phyloP scores from a whole-genome alignment of 2,797 vertebrate species.

The Apogon hyalosoma region DNA sequence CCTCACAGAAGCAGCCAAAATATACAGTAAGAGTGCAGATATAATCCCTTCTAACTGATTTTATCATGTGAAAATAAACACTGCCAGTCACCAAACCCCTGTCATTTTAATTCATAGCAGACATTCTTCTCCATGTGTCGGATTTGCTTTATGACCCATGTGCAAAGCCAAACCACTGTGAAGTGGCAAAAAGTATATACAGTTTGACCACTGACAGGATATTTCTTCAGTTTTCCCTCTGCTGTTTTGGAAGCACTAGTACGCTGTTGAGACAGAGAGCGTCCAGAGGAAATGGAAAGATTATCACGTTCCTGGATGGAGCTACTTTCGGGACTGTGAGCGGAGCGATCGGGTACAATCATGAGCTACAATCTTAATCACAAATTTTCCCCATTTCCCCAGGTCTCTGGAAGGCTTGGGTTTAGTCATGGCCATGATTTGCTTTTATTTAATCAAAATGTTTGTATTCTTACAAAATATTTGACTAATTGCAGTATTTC shows the following conservation, averaged over 20 bases:
- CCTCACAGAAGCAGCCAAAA: constrained; percentile 41
- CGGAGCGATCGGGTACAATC: no score
- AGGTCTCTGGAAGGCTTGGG: no score
- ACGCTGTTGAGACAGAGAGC: constrained; percentile 33
- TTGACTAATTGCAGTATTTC: no score
- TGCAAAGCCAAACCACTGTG: constrained; percentile 55
- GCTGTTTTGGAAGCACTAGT: constrained; percentile 5
- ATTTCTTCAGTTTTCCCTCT: constrained; percentile 19
- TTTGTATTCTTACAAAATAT: no score
- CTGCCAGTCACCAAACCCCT: constrained; percentile 28
- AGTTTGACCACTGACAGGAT: constrained; percentile 29
- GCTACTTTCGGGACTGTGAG: constrained; percentile 21
- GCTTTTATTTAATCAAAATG: no score
- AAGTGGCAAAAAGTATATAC: constrained; percentile 37
- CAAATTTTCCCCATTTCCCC: no score
- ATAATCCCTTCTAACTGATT: constrained; percentile 54
- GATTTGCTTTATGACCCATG: constrained; percentile 53
- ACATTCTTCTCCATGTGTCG: constrained; percentile 38
- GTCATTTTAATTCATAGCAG: constrained; percentile 34
- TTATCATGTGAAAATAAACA: constrained; percentile 52
- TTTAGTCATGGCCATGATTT: no score
- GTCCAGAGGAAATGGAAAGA: constrained; percentile 62
- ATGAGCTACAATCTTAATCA: no score
- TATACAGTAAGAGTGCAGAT: constrained; percentile 41
- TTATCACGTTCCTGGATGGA: constrained; percentile 58